Evolutionary conservation across 2,888 invertebrate species (phyloP).

Genomic region (Thecocarcelia acutangulata): DNA sequence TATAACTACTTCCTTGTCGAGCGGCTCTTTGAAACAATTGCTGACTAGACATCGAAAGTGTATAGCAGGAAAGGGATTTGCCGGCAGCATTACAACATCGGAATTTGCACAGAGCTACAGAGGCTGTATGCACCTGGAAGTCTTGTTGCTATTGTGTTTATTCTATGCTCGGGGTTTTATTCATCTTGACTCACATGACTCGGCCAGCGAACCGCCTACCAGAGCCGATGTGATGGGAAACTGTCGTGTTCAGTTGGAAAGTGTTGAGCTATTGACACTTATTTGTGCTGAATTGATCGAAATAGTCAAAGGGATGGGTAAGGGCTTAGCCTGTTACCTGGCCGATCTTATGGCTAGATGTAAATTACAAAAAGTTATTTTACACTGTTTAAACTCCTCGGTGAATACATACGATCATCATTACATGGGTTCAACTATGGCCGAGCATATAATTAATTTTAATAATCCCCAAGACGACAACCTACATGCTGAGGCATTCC

Average conservation of each 20-base stretch:
- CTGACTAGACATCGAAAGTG: slow-evolving; percentile 88
- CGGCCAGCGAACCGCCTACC: slow-evolving; percentile 83
- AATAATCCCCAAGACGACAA: slow-evolving; percentile 86
- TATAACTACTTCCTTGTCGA: slow-evolving; percentile 87
- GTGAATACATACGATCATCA: slow-evolving; percentile 81
- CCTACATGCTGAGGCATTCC: slow-evolving; percentile 86
- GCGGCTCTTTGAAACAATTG: slow-evolving; percentile 81
- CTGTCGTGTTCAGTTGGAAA: slow-evolving; percentile 88
- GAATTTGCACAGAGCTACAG: slow-evolving; percentile 87
- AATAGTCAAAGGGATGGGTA: slow-evolving; percentile 89
- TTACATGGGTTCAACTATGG: slow-evolving; percentile 82
- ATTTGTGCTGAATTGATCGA: slow-evolving; percentile 88
- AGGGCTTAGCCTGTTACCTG: slow-evolving; percentile 88
- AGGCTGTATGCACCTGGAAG: slow-evolving; percentile 91
- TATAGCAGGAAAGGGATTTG: slow-evolving; percentile 87
- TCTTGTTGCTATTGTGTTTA: slow-evolving; percentile 88
- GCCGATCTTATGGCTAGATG: slow-evolving; percentile 88
- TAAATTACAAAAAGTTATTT: slow-evolving; percentile 91
- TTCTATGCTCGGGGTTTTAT: slow-evolving; percentile 90
- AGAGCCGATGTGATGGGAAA: slow-evolving; percentile 88
- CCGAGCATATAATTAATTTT: slow-evolving; percentile 88
- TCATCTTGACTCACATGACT: slow-evolving; percentile 76
- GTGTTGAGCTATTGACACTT: slow-evolving; percentile 87
- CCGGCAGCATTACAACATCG: slow-evolving; percentile 84
- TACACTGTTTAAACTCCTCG: slow-evolving; percentile 90